Base-by-base conservation (phyloP, 2,797 vertebrate genomes). In the Macropodus opercularis region DNA sequence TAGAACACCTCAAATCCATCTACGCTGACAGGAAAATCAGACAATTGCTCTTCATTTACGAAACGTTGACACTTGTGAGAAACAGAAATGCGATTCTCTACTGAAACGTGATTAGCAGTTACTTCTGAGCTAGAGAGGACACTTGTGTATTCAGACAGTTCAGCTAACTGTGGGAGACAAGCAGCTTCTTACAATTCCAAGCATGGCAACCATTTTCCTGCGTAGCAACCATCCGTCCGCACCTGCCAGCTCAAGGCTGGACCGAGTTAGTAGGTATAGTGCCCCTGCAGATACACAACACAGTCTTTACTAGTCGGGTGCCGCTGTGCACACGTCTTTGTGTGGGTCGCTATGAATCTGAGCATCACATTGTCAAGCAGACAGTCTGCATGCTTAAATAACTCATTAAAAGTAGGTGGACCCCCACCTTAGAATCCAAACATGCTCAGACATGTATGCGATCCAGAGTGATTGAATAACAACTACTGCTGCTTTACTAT, bases 191-290 rank as follows among this genome's bases (percentile, higher is more conserved):
- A 53, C n/a, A 38, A 65, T 74, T 70, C 38, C 17, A 18, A 42
- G 21, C 78, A 75, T 69, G 55, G 31, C 43, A 67, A 63, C 63
- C 1, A 4, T 44, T 63, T 10, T 40, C 54, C 64, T 72, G 60
- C 69, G 54, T 72, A 72, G 67, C 53, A 80, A 72, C 53, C 26
- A 17, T 44, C 43, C 36, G 57, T 36, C 64, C 57, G 47, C 44
- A 57, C 42, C 36, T 46, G 29, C 23, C 19, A 3, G 11, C 18
- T 52, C 61, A 62, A 68, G 55, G 50, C 34, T 62, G 46, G 40
- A 50, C 31, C 34, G 8, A 41, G 34, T 66, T 56, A 44, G 54
- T 54, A 24, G 51, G 43, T 35, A 40, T 34, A 38, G 31, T 10
- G 22, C 31, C 36, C 24, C 47, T 15, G 21, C 43, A 53, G 42